Conservation (phyloP, 2,888 invertebrate species). For the Melipona beecheii region DNA sequence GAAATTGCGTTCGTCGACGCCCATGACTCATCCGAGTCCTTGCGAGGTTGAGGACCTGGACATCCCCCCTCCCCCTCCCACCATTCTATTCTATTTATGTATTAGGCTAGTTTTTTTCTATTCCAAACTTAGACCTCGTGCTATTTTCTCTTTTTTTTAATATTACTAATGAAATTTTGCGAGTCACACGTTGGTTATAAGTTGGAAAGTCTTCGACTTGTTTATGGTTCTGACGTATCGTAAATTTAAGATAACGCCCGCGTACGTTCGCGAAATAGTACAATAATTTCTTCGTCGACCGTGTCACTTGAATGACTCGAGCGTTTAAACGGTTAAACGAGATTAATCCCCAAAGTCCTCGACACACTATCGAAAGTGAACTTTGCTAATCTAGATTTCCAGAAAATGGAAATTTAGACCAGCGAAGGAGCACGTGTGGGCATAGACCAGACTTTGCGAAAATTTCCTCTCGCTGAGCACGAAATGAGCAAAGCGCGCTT, state of each 20-base stretch:
- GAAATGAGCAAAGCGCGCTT: no score
- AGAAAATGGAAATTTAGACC: neutral
- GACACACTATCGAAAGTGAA: no score
- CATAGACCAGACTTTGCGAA: neutral
- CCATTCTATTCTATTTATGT: neutral
- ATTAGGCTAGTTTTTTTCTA: neutral
- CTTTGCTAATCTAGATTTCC: neutral
- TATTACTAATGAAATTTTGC: no score
- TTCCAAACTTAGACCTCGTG: neutral
- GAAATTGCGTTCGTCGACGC: neutral
- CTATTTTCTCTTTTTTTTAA: no score
- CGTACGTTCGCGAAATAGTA: neutral
- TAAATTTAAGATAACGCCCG: no score
- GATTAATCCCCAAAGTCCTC: neutral
- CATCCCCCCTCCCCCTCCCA: no score
- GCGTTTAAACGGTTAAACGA: neutral
- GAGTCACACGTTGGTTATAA: no score
- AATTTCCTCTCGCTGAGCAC: neutral
- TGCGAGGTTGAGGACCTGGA: neutral
- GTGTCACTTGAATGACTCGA: neutral
- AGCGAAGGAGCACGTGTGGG: neutral
- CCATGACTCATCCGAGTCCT: constrained; percentile 11
- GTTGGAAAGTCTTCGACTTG: neutral
- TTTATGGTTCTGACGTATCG: neutral
- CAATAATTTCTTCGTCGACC: neutral